phyloP scores from a whole-genome alignment of 1,140 invertebrate genomes.

The Euura lappo region DNA sequence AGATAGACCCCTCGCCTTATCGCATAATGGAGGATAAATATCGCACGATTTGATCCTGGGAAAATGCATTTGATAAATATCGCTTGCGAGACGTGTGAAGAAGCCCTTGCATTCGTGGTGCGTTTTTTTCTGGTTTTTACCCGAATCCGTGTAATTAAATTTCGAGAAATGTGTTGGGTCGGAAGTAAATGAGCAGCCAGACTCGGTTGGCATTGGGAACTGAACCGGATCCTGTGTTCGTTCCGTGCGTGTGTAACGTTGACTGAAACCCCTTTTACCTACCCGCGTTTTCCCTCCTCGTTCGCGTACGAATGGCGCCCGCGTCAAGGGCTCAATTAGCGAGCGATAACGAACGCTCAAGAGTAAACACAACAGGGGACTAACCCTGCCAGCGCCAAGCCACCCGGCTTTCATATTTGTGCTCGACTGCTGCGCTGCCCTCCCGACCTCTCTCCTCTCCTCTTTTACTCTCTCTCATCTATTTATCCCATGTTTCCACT shows the following conservation, averaged over 20 bases:
- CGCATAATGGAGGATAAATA: neutral
- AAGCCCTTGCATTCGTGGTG: neutral
- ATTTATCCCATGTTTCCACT: too few species aligned
- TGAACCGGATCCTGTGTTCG: conserved; percentile 20
- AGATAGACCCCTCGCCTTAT: neutral
- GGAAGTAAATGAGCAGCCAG: neutral
- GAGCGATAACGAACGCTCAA: conserved; percentile 42
- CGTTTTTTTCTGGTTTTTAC: neutral
- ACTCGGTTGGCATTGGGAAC: conserved; percentile 25
- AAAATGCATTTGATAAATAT: too few species aligned
- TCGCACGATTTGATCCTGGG: neutral
- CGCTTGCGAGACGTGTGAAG: neutral
- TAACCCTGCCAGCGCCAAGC: conserved; percentile 2
- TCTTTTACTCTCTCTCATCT: neutral
- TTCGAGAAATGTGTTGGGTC: neutral
- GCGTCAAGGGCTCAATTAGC: conserved; percentile 44
- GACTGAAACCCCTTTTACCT: neutral
- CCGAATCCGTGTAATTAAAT: neutral
- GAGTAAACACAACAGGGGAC: conserved; percentile 34
- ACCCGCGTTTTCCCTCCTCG: neutral
- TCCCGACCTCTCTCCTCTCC: conserved; percentile 2
- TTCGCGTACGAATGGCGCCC: conserved; percentile 32
- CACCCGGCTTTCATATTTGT: conserved; percentile 11
- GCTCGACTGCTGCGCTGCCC: neutral
- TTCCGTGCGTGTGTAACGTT: conserved; percentile 11